Evolutionary conservation across 1,140 invertebrate genomes (phyloP).

Genomic region (Bombus affinis): DNA sequence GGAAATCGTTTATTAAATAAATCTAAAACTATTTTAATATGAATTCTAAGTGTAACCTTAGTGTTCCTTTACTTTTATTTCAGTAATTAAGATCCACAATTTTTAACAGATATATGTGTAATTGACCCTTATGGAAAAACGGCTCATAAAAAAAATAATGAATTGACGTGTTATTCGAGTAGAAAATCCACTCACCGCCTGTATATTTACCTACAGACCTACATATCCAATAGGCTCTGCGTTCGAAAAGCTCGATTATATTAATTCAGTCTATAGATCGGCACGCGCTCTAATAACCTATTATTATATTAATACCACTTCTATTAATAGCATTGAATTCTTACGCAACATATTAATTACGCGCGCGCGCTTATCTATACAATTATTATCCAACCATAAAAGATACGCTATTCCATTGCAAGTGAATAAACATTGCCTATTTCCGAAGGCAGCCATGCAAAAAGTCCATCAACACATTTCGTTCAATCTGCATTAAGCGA

Average conservation of each 20-base stretch:
- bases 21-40: no score
- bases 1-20: no score
- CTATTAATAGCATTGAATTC: neutral
- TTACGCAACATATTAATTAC: neutral
- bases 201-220: neutral
- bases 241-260: neutral
- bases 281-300: neutral
- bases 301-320: neutral
- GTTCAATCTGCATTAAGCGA: no score
- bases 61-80: no score
- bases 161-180: neutral
- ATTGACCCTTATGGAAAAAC: no score
- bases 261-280: neutral
- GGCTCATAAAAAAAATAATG: no score
- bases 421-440: neutral
- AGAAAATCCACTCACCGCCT: neutral
- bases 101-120: no score
- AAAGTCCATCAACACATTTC: neutral
- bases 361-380: neutral
- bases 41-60: no score
- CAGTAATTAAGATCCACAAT: no score
- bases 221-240: no score
- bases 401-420: neutral
- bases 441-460: neutral
- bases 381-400: neutral